Percentiles rank a stretch among this genome's conserved stretches.
Evolutionary conservation across 1,140 invertebrate species (phyloP).

Genomic region (Bombus affinis): DNA sequence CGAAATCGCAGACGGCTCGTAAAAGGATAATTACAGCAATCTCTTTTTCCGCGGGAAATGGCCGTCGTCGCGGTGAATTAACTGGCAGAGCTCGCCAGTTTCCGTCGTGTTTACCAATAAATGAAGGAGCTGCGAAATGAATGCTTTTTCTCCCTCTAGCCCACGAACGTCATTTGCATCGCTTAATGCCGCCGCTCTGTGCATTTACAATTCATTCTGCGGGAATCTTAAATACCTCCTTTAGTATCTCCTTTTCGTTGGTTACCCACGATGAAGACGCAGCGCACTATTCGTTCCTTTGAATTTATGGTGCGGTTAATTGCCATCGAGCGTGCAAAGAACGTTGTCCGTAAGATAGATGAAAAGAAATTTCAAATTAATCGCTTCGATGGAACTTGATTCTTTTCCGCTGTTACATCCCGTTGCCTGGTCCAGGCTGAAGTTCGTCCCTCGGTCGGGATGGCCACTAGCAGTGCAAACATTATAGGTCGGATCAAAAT

Average conservation of each 20-base stretch:
- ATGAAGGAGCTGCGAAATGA: slow-evolving; percentile 20
- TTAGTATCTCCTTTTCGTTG: neutral
- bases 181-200: neutral
- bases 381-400: neutral
- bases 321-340: neutral
- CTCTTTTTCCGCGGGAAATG: slow-evolving; percentile 37
- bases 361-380: neutral
- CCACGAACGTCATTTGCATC: neutral
- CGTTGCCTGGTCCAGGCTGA: too few relatives aligned
- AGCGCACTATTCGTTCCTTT: neutral
- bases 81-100: neutral
- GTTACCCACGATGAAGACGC: neutral
- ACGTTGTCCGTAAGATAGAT: neutral
- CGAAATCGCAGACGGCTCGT: slow-evolving; percentile 32
- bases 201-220: neutral
- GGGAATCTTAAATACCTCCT: neutral
- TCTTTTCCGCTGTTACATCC: neutral
- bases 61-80: slow-evolving; percentile 45
- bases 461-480: too few relatives aligned
- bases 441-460: too few relatives aligned
- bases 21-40: slow-evolving; percentile 54
- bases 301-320: neutral
- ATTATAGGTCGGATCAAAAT: too few relatives aligned
- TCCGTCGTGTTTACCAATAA: slow-evolving; percentile 39
- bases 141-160: neutral